phyloP scores from a whole-genome alignment of 2,797 vertebrate species.

The Sebastes alutus region DNA sequence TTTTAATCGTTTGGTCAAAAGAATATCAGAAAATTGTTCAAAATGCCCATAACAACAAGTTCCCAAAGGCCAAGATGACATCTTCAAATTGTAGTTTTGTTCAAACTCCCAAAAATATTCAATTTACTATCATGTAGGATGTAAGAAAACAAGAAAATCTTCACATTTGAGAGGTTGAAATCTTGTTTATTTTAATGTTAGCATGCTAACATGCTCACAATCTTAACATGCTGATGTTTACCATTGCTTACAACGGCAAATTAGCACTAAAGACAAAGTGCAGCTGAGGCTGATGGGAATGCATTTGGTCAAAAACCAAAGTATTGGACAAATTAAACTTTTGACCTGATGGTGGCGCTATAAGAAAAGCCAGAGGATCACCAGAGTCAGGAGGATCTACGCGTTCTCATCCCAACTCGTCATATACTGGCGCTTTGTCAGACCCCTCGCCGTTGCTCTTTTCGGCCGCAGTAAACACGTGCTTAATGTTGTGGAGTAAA shows the following conservation, averaged over 20 bases:
- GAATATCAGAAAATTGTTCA: background rate
- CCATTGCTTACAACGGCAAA: background rate
- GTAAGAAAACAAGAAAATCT: background rate
- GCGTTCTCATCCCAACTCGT: too few relatives aligned
- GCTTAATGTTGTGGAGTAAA: too few relatives aligned
- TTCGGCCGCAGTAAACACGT: fast-evolving
- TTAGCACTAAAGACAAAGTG: background rate
- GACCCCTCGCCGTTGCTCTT: too few relatives aligned
- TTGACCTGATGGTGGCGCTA: background rate
- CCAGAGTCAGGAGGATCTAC: too few relatives aligned
- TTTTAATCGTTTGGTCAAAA: background rate
- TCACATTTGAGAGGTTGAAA: too few relatives aligned
- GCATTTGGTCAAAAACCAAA: too few relatives aligned
- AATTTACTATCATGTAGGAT: background rate
- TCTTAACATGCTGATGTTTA: too few relatives aligned
- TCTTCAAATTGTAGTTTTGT: background rate
- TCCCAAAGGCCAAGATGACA: background rate
- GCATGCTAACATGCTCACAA: too few relatives aligned
- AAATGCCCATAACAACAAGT: background rate
- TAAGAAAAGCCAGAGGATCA: fast-evolving
- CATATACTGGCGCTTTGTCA: too few relatives aligned
- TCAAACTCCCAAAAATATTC: background rate
- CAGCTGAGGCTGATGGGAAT: background rate
- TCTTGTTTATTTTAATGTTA: too few relatives aligned
- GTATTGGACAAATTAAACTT: background rate